Evolutionary conservation across 2,797 vertebrate species (phyloP).

Genomic region (Pelochelys cantorii): DNA sequence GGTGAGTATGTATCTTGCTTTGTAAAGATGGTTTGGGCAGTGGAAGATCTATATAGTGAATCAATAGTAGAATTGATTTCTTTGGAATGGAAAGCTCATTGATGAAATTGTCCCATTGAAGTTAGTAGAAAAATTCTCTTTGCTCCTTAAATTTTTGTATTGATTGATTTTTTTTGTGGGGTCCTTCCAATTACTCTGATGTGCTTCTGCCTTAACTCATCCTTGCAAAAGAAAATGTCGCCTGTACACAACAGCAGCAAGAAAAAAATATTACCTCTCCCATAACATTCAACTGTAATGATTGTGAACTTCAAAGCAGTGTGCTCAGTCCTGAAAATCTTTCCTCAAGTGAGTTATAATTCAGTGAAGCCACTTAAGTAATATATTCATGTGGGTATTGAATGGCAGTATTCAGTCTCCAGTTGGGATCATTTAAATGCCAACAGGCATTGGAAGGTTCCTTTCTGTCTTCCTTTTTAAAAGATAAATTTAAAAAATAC

Average conservation of each 20-base stretch:
- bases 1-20: not conserved
- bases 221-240: not conserved
- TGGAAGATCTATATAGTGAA: not conserved
- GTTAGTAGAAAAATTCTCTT: not conserved
- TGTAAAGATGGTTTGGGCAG: not conserved
- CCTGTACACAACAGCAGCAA: not conserved
- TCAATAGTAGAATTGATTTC: not conserved
- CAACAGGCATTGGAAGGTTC: not conserved
- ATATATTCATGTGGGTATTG: not conserved
- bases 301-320: not conserved
- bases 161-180: not conserved
- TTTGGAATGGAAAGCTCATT: not conserved
- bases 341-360: not conserved
- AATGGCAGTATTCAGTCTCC: not conserved
- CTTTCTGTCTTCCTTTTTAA: not conserved
- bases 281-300: accelerated
- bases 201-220: accelerated
- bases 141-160: not conserved
- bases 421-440: not conserved
- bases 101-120: not conserved
- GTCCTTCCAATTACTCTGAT: not conserved
- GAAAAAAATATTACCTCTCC: not conserved
- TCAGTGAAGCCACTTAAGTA: not conserved
- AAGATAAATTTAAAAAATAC: not conserved
- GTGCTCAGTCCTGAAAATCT: accelerated